These are phyloP conservation scores for Carcharodon carcharias DNA, from an alignment of 2,797 vertebrate species.

Conservation along the genomic window DNA sequence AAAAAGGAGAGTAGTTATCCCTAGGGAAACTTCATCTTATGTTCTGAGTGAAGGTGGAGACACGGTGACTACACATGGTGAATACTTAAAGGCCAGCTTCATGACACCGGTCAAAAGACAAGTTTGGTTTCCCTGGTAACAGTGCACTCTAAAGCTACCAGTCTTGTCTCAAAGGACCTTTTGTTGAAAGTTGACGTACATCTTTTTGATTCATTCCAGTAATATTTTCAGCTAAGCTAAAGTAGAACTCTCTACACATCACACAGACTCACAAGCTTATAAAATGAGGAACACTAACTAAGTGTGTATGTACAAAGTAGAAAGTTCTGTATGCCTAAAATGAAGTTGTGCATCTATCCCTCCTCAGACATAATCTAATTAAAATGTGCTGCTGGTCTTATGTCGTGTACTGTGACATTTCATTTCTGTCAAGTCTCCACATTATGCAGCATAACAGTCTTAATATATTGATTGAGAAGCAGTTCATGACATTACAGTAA, in stretches of 20 bases:
- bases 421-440: slow-evolving; percentile 28
- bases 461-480: slow-evolving; percentile 33
- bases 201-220: slow-evolving; percentile 41
- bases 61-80: slow-evolving; percentile 37
- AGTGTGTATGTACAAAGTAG: background rate
- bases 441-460: slow-evolving; percentile 31
- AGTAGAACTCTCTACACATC: slow-evolving; percentile 6
- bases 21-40: slow-evolving; percentile 35
- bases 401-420: slow-evolving; percentile 30
- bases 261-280: background rate
- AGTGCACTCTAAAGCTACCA: slow-evolving; percentile 45
- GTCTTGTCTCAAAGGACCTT: slow-evolving; percentile 45
- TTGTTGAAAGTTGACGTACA: slow-evolving; percentile 44
- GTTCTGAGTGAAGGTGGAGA: slow-evolving; percentile 31
- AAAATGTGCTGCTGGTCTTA: slow-evolving; percentile 17
- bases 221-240: slow-evolving; percentile 42
- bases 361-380: slow-evolving; percentile 33
- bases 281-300: slow-evolving; percentile 9
- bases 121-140: slow-evolving; percentile 56
- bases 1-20: background rate
- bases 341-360: background rate
- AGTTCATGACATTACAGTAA: slow-evolving; percentile 27
- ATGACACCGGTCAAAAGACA: slow-evolving; percentile 45
- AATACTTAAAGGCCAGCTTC: slow-evolving; percentile 46
- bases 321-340: background rate